Conservation (phyloP, 2,888 invertebrate genomes). For the Lampropteryx suffumata region DNA sequence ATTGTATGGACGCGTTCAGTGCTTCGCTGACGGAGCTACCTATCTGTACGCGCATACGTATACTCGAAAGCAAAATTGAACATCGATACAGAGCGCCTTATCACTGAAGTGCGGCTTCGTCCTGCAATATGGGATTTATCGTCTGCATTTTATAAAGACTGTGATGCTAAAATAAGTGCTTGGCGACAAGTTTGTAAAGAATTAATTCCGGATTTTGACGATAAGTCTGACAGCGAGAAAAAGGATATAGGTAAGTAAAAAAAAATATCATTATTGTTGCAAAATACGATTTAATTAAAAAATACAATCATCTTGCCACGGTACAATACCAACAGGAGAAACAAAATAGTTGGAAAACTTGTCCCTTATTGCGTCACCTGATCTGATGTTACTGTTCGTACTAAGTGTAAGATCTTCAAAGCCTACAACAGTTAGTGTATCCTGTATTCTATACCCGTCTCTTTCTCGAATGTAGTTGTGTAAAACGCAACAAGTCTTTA, state of each 20-base stretch:
- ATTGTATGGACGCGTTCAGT: constrained; percentile 8
- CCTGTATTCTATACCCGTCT: neutral
- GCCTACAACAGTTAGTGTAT: neutral
- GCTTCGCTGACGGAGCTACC: constrained; percentile 2
- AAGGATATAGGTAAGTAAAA: no score
- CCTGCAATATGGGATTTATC: constrained; percentile 8
- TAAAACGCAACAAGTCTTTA: neutral
- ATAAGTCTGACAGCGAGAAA: constrained; percentile 1
- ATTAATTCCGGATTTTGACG: constrained; percentile 6
- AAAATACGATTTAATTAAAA: no score
- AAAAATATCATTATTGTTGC: no score
- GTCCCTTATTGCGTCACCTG: neutral
- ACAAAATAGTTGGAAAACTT: neutral
- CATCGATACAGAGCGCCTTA: constrained; percentile 2
- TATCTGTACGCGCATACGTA: constrained; percentile 1
- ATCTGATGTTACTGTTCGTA: neutral
- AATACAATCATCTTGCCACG: no score
- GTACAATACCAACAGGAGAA: neutral
- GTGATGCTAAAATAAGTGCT: constrained; percentile 4
- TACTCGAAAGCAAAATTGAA: constrained; percentile 1
- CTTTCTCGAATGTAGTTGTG: neutral
- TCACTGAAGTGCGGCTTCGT: constrained; percentile 9
- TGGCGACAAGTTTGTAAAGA: constrained; percentile 8
- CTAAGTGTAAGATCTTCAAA: neutral
- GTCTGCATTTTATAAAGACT: constrained; percentile 2